phyloP scores from a whole-genome alignment of 1,140 invertebrate genomes.

The Scaptomyza montana region DNA sequence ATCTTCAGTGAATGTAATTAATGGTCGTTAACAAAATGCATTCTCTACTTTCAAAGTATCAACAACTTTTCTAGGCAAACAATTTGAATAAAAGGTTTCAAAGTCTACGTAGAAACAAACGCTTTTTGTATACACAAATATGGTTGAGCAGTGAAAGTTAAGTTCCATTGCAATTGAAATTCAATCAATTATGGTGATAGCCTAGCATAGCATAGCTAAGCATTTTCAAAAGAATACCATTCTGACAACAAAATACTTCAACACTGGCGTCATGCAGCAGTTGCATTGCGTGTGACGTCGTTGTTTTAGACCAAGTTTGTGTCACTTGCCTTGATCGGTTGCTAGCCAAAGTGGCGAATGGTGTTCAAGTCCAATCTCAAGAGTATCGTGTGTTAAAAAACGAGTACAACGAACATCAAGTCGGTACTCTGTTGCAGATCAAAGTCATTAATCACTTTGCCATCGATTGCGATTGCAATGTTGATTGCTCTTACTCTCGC shows the following conservation, averaged over 20 bases:
- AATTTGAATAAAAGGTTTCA: neutral
- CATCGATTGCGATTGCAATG: neutral
- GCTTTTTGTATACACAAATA: neutral
- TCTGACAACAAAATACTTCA: conserved; percentile 7
- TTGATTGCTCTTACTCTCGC: neutral
- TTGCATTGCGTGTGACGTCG: conserved; percentile 8
- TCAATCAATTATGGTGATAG: conserved; percentile 45
- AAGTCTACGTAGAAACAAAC: neutral
- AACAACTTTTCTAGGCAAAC: neutral
- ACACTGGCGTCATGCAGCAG: conserved; percentile 10
- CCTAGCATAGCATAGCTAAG: too few relatives aligned
- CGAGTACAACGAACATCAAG: neutral
- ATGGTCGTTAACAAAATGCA: neutral
- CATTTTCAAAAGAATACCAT: neutral
- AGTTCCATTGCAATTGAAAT: conserved; percentile 33
- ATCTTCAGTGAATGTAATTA: too few relatives aligned
- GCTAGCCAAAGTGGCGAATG: conserved; percentile 6
- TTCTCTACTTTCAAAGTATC: neutral
- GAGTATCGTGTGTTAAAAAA: conserved; percentile 1
- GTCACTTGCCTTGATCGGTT: conserved; percentile 42
- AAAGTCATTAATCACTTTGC: conserved; percentile 21
- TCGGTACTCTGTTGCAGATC: neutral
- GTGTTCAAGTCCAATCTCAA: conserved; percentile 21
- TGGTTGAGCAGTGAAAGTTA: conserved; percentile 42
- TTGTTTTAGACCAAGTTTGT: neutral